Evolutionary conservation across 2,888 invertebrate species (phyloP), one percentile per base, ranked within the genome.

Genomic region (Gymnoscelis rufifasciata): DNA sequence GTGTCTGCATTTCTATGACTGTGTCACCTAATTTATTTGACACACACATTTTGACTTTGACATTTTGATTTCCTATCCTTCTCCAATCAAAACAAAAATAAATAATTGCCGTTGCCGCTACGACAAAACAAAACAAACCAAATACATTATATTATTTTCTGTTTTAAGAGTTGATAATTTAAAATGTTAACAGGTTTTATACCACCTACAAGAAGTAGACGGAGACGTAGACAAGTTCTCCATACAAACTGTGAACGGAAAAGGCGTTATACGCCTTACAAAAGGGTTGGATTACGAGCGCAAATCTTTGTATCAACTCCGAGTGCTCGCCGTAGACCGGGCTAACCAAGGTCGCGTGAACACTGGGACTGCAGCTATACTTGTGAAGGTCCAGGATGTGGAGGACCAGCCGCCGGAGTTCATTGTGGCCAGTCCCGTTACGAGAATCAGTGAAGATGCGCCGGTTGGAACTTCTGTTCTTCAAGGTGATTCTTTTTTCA

Each of bases 341-440:
- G 95, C 96, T 1, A 95, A 94, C 72, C 92, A 93, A 77, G 92
- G 93, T 26, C 84, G 91, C 5, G 91, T 95, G n/a, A 96, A 97
- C 71, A 96, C 96, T 0, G 97, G 95, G 12, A 95, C 96, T 2
- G 96, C 96, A 0, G 94, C 95, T 41, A 91, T 97, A 57, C 87
- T 97, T 54, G 92, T 97, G 4, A 95, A 96, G 81, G 84, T 88
- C 5, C 92, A 93, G 68, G 97, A 98, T 81, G 92, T 96, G 13
- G 97, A 97, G 76, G 97, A 97, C 76, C 94, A 95, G 74, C 95
- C 96, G 0, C 97, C 97, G 0, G 95, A 95, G 71, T 97, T 97
- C 79, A 91, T 97, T 14, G 91, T 93, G 43, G 95, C 94, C 7
- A 94, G 93, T 52, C 94, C 97, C 0, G 94, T 97, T n/a, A 94